Base-by-base conservation (phyloP, 1,140 invertebrate species). In the Philotrypesis tridentata region DNA sequence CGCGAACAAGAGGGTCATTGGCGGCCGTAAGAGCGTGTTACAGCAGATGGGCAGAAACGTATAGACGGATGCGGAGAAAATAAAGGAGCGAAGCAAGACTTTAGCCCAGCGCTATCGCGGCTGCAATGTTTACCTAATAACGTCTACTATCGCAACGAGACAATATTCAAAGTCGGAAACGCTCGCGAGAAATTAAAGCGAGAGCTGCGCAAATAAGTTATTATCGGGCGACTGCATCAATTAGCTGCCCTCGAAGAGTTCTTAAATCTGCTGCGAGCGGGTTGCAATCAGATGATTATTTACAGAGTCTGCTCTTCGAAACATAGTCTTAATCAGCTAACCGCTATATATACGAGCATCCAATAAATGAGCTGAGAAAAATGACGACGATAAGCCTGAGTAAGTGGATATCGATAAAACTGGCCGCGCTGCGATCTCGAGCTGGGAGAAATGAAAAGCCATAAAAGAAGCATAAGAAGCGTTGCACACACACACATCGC, bases 1-100 rank as follows among this genome's bases (percentile, higher is more conserved):
- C 33, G 74, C 33, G 67, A 79, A 33, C 60, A 70, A 79, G 70
- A 82, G 70, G 71, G 70, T 79, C 71, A 74, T 23, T 63, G 33
- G 48, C 25, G 67, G 25, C 11, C 9, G 11, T 17, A 71, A 25
- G 27, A 29, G 23, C 48, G n/a, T 55, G n/a, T 17, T n/a, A n/a
- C 48, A 12, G 29, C 68, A 79, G 55, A 80, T 31, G 61, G 83
- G 76, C 37, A 65, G 76, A 40, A 63, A 76, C 21, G 74, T 61
- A 83, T 71, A 40, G 48, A 76, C 21, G 74, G 67, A 83, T 71
- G 23, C 48, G 67, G 77, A 31, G 17, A 67, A 70, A n/a, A 75
- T 74, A 40, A 80, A 27, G 17, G 6, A n/a, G n/a, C n/a, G n/a
- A 55, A 55, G 0, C 4, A 55, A 5, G 48, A 55, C 21, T 21